phyloP scores from a whole-genome alignment of 37 sponge, comb jelly and placozoan genomes.

The Cliona cf. orientalis region DNA sequence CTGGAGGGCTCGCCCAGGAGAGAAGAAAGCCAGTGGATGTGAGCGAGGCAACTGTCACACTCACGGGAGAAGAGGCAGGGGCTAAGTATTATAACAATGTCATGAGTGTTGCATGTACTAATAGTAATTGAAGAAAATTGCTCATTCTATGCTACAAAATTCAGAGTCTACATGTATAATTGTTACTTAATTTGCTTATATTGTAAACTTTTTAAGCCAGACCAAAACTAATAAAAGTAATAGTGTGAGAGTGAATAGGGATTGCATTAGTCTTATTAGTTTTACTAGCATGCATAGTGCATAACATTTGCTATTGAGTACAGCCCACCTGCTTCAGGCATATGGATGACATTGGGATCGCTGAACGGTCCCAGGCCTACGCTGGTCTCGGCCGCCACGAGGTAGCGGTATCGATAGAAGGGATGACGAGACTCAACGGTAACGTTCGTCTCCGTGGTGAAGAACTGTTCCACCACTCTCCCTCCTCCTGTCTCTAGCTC shows the following conservation, averaged over 20 bases:
- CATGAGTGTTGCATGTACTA: background rate
- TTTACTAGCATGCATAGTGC: no score
- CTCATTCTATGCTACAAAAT: background rate
- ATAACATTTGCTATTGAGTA: background rate
- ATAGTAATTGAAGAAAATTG: background rate
- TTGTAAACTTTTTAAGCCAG: no score
- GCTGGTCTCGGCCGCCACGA: constrained; percentile 32
- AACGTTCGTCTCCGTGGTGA: background rate
- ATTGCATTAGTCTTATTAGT: no score
- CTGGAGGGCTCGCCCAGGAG: constrained; percentile 17
- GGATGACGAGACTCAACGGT: constrained; percentile 9
- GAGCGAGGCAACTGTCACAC: background rate
- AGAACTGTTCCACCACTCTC: background rate
- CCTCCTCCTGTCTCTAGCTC: constrained; percentile 36
- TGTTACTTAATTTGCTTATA: no score
- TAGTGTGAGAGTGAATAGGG: no score
- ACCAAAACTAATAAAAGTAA: no score
- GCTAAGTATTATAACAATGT: no score
- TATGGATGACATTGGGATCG: background rate
- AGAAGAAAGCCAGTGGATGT: constrained; percentile 15
- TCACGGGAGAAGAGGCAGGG: constrained; percentile 17
- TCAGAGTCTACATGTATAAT: no score
- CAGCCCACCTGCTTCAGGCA: constrained; percentile 37
- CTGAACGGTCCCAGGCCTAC: constrained; percentile 44
- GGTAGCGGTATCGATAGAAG: constrained; percentile 6